A percentile compares a stretch with the other conserved stretches of the same genome.
These are phyloP conservation scores for Rhopalosiphum maidis DNA, from an alignment of 1,140 invertebrate species.

Conservation along the genomic window DNA sequence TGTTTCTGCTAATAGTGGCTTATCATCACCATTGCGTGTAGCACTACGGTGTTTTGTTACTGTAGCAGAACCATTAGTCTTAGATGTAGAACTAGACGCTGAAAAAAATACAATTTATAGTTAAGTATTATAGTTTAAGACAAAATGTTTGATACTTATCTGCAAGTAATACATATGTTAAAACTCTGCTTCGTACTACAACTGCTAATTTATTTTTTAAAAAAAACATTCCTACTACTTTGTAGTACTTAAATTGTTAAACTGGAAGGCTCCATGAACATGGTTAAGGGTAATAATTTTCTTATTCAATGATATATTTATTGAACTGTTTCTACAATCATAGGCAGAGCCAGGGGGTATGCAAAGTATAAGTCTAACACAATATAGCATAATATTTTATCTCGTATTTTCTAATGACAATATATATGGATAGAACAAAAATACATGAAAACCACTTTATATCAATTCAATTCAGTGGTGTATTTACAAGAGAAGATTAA, in stretches of 20 bases:
- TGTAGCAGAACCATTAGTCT: not conserved
- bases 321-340: too few species aligned
- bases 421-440: not conserved
- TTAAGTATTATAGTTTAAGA: not conserved
- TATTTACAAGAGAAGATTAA: too few species aligned
- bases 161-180: not conserved
- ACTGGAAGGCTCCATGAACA: too few species aligned
- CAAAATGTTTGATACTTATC: not conserved
- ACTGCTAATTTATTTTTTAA: too few species aligned
- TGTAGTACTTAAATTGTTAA: too few species aligned
- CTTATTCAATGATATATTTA: too few species aligned
- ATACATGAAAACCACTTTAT: not conserved
- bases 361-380: too few species aligned
- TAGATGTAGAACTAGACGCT: not conserved
- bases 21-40: not conserved
- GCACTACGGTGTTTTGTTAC: conserved; percentile 16
- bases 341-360: too few species aligned
- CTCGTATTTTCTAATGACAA: not conserved
- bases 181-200: too few species aligned
- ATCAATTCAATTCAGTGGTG: not conserved
- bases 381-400: not conserved
- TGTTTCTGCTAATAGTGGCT: not conserved
- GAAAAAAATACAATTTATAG: not conserved
- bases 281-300: too few species aligned
- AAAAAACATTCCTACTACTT: too few species aligned